These are phyloP conservation scores for Euborellia annulipes DNA, from an alignment of 1,140 invertebrate genomes.

Conservation along the genomic window DNA sequence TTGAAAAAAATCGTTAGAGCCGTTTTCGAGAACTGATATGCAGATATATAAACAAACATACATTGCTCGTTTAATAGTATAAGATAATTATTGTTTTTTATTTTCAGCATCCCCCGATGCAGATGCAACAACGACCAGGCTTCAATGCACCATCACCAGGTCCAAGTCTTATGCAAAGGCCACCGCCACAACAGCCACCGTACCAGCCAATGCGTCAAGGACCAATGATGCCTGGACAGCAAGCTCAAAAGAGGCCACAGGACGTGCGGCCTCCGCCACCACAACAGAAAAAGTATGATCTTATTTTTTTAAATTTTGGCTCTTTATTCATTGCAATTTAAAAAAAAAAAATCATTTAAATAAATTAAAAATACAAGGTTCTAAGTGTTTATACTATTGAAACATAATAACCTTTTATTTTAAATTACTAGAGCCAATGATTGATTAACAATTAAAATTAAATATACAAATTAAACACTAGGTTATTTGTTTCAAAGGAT, in stretches of 20 bases:
- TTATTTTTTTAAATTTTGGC: slow-evolving; percentile 10
- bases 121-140: neutral
- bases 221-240: slow-evolving; percentile 31
- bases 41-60: too few relatives aligned
- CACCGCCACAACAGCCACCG: slow-evolving; percentile 31
- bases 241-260: slow-evolving; percentile 38
- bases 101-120: too few relatives aligned
- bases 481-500: too few relatives aligned
- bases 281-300: slow-evolving; percentile 37
- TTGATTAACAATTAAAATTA: neutral
- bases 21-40: too few relatives aligned
- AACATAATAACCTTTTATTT: slow-evolving; percentile 4
- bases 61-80: too few relatives aligned
- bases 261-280: slow-evolving; percentile 42
- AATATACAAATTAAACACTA: neutral
- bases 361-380: slow-evolving; percentile 8
- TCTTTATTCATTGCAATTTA: neutral
- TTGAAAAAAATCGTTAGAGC: too few relatives aligned
- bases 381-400: slow-evolving; percentile 1
- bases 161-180: slow-evolving; percentile 13
- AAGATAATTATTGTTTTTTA: neutral
- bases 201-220: slow-evolving; percentile 41
- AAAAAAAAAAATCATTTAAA: slow-evolving; percentile 14
- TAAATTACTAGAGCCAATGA: slow-evolving; percentile 1
- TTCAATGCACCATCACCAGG: slow-evolving; percentile 7